Conservation (phyloP, 2,797 vertebrate species). For the Lutjanus argentimaculatus region DNA sequence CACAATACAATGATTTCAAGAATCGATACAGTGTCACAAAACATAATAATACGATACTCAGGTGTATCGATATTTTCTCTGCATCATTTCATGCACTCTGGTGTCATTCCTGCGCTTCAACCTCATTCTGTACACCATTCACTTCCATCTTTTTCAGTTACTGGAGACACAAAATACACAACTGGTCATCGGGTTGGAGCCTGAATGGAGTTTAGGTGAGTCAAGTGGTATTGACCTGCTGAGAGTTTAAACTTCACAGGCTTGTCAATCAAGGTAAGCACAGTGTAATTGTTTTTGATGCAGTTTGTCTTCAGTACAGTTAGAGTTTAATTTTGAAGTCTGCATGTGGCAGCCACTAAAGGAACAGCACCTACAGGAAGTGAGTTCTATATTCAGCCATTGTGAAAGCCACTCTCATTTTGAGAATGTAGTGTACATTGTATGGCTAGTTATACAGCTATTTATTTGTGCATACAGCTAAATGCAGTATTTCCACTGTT, state of each 20-base stretch:
- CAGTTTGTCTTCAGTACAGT: slow-evolving; percentile 1
- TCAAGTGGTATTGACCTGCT: slow-evolving; percentile 60
- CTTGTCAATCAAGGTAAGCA: slow-evolving; percentile 34
- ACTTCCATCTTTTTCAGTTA: slow-evolving; percentile 14
- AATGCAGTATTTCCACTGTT: neutral
- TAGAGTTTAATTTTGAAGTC: slow-evolving; percentile 2
- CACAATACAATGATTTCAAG: too few species aligned
- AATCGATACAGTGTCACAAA: too few species aligned
- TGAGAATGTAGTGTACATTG: neutral
- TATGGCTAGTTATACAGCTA: too few species aligned
- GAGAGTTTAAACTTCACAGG: slow-evolving; percentile 46
- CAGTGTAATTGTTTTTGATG: slow-evolving; percentile 8
- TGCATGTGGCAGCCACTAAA: neutral
- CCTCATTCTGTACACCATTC: neutral
- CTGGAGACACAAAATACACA: slow-evolving; percentile 5
- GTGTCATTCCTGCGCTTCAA: too few species aligned
- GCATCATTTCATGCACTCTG: too few species aligned
- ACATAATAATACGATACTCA: too few species aligned
- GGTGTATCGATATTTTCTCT: too few species aligned
- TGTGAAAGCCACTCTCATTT: neutral
- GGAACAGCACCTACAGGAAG: neutral
- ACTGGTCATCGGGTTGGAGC: slow-evolving; percentile 10
- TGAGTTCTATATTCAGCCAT: neutral
- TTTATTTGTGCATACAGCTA: neutral
- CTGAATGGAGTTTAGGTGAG: slow-evolving; percentile 49